Base-by-base conservation (phyloP, 2,113 vertebrate genomes). In the Mola mola region DNA sequence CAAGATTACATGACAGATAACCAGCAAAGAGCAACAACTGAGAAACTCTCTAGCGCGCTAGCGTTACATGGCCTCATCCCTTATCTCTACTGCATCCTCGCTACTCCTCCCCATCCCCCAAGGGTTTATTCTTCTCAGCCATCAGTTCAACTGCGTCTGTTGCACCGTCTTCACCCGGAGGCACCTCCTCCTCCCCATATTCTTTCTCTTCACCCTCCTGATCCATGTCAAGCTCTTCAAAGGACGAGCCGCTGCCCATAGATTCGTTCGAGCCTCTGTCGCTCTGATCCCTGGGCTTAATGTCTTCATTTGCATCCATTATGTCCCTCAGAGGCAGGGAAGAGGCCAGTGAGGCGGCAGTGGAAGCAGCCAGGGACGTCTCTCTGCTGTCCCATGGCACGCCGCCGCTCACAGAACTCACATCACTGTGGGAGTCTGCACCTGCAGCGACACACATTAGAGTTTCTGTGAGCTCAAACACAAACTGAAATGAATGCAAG, bases 151-250 rank as follows among this genome's bases (percentile, higher is more conserved):
- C 72, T 24, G 53, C 56, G 58, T 67, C 74, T 65, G 15, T 11
- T 12, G 55, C 78, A 75, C 26, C 28, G 0, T 57, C 62, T 28
- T 69, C 78, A 11, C 22, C 70, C 64, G 57, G 46, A 10, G 61
- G 61, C 44, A 13, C 22, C 17, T 36, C 46, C 20, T 52, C 37
- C 37, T 61, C 62, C 20, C 63, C 74, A 12, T 50, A 11, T 15
- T 31, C 40, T n/a, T 28, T 56, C 40, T 66, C 47, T 31, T 43
- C 59, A 22, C 52, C 77, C 46, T 83, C 82, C 44, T 84, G 90
- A 78, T 97, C 96, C 89, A 96, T 90, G 85, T 96, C 96, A 41
- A 98, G 92, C 81, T 98, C 97, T 80, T 98, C 96, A 1, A 98
- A 98, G 63, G 97, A 98, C 0, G 97, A 98, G 66, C 95, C 93